Percentiles rank a stretch among this genome's conserved stretches.
phyloP scores from a whole-genome alignment of 2,113 vertebrate genomes.

The Oncorhynchus keta region DNA sequence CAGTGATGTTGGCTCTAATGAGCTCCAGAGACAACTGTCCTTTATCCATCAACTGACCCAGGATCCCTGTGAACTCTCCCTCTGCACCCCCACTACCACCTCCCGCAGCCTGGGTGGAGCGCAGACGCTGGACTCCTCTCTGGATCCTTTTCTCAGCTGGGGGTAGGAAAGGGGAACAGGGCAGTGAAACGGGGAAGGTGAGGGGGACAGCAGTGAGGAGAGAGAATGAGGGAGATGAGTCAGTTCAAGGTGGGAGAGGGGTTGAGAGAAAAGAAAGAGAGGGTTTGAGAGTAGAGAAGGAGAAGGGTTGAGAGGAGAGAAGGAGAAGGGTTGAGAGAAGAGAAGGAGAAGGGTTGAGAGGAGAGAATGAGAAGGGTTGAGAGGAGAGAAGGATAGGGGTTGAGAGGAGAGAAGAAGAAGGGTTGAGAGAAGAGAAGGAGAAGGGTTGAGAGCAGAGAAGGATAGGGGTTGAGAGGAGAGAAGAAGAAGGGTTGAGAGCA shows the following conservation, averaged over 20 bases:
- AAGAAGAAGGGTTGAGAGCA: no score
- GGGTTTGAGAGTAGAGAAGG: no score
- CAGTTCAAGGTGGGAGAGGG: not conserved
- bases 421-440: no score
- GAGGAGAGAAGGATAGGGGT: no score
- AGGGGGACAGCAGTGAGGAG: not conserved
- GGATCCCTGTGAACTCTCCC: constrained; percentile 69
- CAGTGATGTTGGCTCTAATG: constrained; percentile 82
- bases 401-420: no score
- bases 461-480: no score
- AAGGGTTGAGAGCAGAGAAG: no score
- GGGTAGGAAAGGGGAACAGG: not conserved
- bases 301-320: no score
- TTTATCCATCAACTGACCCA: constrained; percentile 77
- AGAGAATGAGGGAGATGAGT: not conserved
- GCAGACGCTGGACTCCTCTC: constrained; percentile 73
- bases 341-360: no score
- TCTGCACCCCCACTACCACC: constrained; percentile 13
- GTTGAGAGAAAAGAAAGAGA: not conserved
- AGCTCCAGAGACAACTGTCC: constrained; percentile 76
- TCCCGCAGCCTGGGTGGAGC: constrained; percentile 29
- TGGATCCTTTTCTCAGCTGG: constrained; percentile 79
- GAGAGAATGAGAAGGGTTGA: no score
- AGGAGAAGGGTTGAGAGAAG: no score
- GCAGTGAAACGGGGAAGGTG: not conserved